Percentiles rank a stretch among this genome's conserved stretches.
These are phyloP conservation scores for Ophion costatus DNA, from an alignment of 2,888 invertebrate species.

Conservation along the genomic window DNA sequence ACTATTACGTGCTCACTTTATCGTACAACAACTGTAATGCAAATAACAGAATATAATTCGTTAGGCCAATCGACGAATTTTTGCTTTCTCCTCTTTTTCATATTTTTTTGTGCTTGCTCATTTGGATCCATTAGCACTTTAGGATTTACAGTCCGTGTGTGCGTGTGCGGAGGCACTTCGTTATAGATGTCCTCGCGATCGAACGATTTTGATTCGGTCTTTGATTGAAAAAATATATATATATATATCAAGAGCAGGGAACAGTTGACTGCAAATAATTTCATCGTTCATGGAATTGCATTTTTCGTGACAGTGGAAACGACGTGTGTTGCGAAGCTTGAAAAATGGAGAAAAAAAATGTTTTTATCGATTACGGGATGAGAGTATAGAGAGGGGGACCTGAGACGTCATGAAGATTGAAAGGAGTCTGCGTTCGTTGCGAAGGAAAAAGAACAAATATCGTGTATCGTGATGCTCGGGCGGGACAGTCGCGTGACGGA, in stretches of 20 bases:
- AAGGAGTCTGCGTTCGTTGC: constrained; percentile 33
- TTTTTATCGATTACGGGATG: background rate
- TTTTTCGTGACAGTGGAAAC: background rate
- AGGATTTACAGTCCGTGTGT: background rate
- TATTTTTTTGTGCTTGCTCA: background rate
- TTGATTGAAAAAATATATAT: background rate
- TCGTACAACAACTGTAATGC: constrained; percentile 82
- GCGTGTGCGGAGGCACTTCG: background rate
- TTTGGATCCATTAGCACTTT: background rate
- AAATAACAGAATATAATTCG: constrained; percentile 82
- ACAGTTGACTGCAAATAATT: constrained; percentile 78
- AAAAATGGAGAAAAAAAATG: background rate
- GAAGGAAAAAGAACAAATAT: background rate
- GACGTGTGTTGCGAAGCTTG: constrained; percentile 25
- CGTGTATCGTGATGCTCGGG: background rate
- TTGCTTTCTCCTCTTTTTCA: constrained; percentile 14
- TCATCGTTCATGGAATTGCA: constrained; percentile 46
- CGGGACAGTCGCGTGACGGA: constrained; percentile 7
- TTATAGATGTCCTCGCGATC: constrained; percentile 16
- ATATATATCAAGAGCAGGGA: background rate
- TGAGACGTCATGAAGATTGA: no score
- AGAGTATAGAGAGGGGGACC: background rate
- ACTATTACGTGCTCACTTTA: constrained; percentile 78
- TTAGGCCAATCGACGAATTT: constrained; percentile 79
- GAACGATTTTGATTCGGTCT: constrained; percentile 2